These are phyloP conservation scores for Coenobita brevimanus DNA, from an alignment of 1,140 invertebrate genomes.

Conservation along the genomic window DNA sequence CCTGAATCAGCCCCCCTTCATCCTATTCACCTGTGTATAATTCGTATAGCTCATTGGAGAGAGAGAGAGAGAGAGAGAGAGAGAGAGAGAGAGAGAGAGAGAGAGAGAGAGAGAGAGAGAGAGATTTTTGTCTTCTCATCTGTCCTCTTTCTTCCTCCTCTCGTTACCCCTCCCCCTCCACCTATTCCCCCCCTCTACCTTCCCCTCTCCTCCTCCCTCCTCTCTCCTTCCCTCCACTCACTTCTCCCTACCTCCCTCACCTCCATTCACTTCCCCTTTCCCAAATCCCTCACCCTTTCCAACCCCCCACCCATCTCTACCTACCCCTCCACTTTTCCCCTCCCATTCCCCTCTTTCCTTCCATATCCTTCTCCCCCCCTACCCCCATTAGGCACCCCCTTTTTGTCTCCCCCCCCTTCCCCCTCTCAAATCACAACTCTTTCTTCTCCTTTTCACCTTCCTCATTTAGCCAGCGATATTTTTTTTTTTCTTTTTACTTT, in stretches of 20 bases:
- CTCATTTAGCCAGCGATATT: neutral
- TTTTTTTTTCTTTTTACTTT: neutral
- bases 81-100: neutral
- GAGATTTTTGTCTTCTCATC: neutral
- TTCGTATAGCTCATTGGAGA: neutral
- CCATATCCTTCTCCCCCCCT: neutral
- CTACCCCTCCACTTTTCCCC: neutral
- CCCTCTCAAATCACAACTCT: neutral
- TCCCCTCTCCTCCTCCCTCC: neutral
- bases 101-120: neutral
- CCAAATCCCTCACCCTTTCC: too few species aligned
- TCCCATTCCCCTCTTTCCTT: neutral
- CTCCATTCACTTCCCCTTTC: neutral
- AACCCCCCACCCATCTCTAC: neutral
- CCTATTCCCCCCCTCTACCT: neutral
- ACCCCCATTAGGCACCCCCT: neutral
- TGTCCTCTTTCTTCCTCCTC: neutral
- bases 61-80: constrained; percentile 30
- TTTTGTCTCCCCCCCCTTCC: neutral
- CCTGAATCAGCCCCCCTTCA: neutral
- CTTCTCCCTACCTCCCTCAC: neutral
- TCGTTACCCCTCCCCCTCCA: neutral
- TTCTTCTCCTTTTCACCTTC: neutral
- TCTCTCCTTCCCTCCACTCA: neutral
- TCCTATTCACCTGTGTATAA: neutral